A percentile compares a stretch with the other conserved stretches of the same genome.
These are phyloP conservation scores for Phainopepla nitens DNA, from an alignment of 2,113 vertebrate species.

Conservation along the genomic window DNA sequence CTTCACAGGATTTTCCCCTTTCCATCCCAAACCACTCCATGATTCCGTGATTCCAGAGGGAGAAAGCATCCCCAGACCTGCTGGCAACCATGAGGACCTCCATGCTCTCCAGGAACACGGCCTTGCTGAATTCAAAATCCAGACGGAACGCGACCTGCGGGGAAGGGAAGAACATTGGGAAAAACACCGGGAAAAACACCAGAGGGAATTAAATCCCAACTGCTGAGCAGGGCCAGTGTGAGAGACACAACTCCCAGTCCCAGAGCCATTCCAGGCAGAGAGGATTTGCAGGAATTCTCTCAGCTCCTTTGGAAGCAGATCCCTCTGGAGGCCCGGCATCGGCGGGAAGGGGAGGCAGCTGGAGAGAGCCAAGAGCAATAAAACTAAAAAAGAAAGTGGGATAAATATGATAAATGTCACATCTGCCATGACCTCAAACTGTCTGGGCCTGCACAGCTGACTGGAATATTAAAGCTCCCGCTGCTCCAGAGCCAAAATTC, in stretches of 20 bases:
- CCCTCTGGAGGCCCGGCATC: background rate
- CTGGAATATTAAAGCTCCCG: background rate
- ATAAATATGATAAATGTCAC: slow-evolving; percentile 20
- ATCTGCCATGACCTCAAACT: slow-evolving; percentile 4
- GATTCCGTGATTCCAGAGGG: background rate
- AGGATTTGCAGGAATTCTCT: background rate
- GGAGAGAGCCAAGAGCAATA: background rate
- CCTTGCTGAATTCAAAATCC: slow-evolving; percentile 91
- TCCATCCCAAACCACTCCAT: background rate
- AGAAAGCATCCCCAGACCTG: slow-evolving; percentile 69
- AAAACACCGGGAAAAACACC: background rate
- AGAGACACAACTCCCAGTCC: background rate
- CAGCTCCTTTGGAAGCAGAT: background rate
- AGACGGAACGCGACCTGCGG: slow-evolving; percentile 85
- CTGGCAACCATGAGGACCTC: slow-evolving; percentile 73
- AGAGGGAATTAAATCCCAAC: fast-evolving
- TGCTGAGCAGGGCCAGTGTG: fast-evolving
- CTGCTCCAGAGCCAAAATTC: background rate
- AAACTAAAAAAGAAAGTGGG: background rate
- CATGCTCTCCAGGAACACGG: slow-evolving; percentile 78
- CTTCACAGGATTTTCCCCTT: background rate
- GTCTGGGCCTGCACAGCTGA: slow-evolving; percentile 39
- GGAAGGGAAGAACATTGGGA: background rate
- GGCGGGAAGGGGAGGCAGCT: background rate
- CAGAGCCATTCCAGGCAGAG: background rate